These are phyloP conservation scores for Brachionus asplanchnoidis DNA, from an alignment of 1,140 invertebrate species.

Conservation along the genomic window DNA sequence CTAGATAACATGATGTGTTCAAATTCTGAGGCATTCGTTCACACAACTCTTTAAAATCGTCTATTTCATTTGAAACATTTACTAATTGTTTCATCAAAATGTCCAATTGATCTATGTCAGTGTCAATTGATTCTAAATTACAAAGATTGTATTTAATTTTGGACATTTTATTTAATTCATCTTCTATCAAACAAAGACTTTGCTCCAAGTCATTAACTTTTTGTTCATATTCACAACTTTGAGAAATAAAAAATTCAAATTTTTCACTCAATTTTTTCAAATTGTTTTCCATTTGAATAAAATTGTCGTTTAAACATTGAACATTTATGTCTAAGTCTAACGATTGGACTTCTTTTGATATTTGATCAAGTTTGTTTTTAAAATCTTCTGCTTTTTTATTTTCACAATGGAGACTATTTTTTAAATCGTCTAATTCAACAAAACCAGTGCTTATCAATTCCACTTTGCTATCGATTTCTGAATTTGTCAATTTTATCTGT, in stretches of 20 bases:
- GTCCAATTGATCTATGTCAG: background rate
- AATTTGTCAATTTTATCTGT: background rate
- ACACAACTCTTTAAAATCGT: conserved; percentile 22
- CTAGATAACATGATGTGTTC: background rate
- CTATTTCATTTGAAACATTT: background rate
- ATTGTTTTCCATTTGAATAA: background rate
- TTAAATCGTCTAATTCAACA: background rate
- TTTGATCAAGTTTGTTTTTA: background rate
- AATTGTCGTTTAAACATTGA: background rate
- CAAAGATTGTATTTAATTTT: background rate
- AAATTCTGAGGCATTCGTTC: background rate
- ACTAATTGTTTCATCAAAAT: background rate
- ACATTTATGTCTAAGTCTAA: background rate
- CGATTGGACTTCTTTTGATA: background rate
- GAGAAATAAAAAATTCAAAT: conserved; percentile 14
- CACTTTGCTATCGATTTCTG: background rate
- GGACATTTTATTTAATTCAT: background rate
- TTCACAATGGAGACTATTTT: background rate
- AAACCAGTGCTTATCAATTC: background rate
- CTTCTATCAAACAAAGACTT: background rate
- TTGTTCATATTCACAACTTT: background rate
- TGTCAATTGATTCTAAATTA: background rate
- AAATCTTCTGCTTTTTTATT: background rate
- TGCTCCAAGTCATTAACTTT: background rate
- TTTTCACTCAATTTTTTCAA: background rate